A percentile compares a stretch with the other conserved stretches of the same genome.
Evolutionary conservation across 2,888 invertebrate species (phyloP).

Genomic region (Drosophila bunnanda): DNA sequence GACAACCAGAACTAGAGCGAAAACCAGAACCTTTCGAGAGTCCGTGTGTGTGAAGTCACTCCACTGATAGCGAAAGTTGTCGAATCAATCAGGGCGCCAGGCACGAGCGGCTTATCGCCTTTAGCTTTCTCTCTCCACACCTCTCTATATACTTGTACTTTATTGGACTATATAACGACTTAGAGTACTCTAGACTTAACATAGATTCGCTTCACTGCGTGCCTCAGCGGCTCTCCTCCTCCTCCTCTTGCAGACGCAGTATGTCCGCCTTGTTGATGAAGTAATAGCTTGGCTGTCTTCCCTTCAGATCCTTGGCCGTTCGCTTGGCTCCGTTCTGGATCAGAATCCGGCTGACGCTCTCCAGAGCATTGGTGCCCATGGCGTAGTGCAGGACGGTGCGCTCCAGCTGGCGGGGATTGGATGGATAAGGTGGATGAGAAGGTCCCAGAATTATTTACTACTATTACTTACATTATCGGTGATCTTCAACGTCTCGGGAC

Average conservation of each 20-base stretch:
- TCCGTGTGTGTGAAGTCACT: slow-evolving; percentile 1
- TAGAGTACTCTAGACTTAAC: slow-evolving; percentile 38
- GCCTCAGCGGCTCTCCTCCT: slow-evolving; percentile 86
- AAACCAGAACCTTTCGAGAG: slow-evolving; percentile 1
- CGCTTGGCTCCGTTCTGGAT: slow-evolving; percentile 93
- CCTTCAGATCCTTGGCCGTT: slow-evolving; percentile 93
- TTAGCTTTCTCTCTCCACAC: background rate
- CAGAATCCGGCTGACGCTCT: slow-evolving; percentile 91
- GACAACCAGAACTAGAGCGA: slow-evolving; percentile 2
- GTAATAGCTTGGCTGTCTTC: slow-evolving; percentile 95
- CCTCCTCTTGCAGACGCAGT: slow-evolving; percentile 92
- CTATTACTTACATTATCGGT: slow-evolving; percentile 91
- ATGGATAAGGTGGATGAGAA: background rate
- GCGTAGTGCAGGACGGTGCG: slow-evolving; percentile 95
- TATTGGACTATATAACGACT: slow-evolving; percentile 44
- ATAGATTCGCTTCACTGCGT: slow-evolving; percentile 35
- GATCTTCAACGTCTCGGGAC: slow-evolving; percentile 90
- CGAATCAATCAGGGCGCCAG: slow-evolving; percentile 17
- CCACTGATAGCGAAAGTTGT: slow-evolving; percentile 38
- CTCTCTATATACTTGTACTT: slow-evolving; percentile 13
- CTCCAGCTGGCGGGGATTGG: slow-evolving; percentile 88
- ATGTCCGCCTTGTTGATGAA: slow-evolving; percentile 97
- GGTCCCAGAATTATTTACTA: background rate
- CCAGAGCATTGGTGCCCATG: slow-evolving; percentile 94
- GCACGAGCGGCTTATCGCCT: slow-evolving; percentile 7